These are phyloP conservation scores for Oceanites oceanicus DNA, from an alignment of 2,113 vertebrate species.

Conservation along the genomic window DNA sequence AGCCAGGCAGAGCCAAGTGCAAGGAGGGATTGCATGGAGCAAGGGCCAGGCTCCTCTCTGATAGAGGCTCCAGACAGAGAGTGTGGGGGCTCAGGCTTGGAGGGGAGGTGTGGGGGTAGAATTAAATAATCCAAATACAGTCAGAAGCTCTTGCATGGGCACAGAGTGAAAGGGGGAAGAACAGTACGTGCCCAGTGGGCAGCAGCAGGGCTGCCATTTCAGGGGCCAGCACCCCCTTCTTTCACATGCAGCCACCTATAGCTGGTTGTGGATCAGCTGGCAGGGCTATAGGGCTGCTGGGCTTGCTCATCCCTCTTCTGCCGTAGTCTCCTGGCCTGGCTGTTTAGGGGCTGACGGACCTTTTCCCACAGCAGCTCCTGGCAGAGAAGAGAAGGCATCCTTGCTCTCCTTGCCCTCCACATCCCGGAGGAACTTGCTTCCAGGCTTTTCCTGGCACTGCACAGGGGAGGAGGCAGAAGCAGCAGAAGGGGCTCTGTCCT, in stretches of 20 bases:
- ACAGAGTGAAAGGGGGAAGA: background rate
- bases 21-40: background rate
- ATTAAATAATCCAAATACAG: background rate
- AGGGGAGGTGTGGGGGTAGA: background rate
- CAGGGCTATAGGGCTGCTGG: background rate
- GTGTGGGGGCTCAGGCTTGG: background rate
- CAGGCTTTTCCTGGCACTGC: background rate
- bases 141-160: background rate
- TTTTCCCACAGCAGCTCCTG: background rate
- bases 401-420: background rate
- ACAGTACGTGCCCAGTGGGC: background rate
- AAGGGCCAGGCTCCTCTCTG: background rate
- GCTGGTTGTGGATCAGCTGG: background rate
- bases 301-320: background rate
- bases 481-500: background rate
- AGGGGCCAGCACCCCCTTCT: background rate
- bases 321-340: background rate
- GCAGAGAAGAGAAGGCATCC: background rate
- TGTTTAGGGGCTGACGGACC: background rate
- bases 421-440: background rate
- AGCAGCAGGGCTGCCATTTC: background rate
- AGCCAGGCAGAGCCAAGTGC: constrained; percentile 48
- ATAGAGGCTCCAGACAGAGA: background rate
- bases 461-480: background rate
- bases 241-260: background rate